Percentiles rank a stretch among this genome's conserved stretches.
phyloP scores from a whole-genome alignment of 2,888 invertebrate genomes.

The Drosophila paramelanica region DNA sequence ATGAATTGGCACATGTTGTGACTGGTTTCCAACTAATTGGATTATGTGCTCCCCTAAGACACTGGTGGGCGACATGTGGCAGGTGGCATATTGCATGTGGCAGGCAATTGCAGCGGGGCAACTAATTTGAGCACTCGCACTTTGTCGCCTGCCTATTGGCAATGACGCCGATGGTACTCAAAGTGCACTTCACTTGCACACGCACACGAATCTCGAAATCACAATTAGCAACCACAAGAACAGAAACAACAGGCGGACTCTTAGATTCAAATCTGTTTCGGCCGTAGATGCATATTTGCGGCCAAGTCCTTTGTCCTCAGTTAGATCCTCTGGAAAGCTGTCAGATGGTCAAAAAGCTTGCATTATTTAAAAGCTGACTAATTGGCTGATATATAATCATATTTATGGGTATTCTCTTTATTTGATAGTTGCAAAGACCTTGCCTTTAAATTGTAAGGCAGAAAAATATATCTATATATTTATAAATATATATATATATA shows the following conservation, averaged over 20 bases:
- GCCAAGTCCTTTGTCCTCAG: conserved; percentile 16
- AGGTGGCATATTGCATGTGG: conserved; percentile 7
- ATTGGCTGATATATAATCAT: background rate
- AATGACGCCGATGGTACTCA: conserved; percentile 67
- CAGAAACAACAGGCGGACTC: conserved; percentile 7
- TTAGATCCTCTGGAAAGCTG: conserved; percentile 21
- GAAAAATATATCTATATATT: too few species aligned
- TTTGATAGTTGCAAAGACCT: too few species aligned
- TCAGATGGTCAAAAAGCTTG: conserved; percentile 28
- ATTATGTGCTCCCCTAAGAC: conserved; percentile 61
- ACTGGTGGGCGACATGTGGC: conserved; percentile 30
- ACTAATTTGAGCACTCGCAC: conserved; percentile 16
- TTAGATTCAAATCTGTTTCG: conserved; percentile 53
- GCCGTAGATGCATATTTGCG: conserved; percentile 52
- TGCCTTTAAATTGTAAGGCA: too few species aligned
- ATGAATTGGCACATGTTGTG: conserved; percentile 69
- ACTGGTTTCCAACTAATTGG: conserved; percentile 65
- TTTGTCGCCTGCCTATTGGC: conserved; percentile 43
- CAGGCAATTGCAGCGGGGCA: conserved; percentile 3
- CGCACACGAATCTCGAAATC: conserved; percentile 15
- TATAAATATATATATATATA: too few species aligned
- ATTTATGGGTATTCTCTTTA: background rate
- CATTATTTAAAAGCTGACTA: conserved; percentile 39
- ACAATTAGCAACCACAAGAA: conserved; percentile 20
- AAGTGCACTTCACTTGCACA: conserved; percentile 62